Base-by-base conservation (phyloP, 1,140 invertebrate species). In the Colletes gigas region DNA sequence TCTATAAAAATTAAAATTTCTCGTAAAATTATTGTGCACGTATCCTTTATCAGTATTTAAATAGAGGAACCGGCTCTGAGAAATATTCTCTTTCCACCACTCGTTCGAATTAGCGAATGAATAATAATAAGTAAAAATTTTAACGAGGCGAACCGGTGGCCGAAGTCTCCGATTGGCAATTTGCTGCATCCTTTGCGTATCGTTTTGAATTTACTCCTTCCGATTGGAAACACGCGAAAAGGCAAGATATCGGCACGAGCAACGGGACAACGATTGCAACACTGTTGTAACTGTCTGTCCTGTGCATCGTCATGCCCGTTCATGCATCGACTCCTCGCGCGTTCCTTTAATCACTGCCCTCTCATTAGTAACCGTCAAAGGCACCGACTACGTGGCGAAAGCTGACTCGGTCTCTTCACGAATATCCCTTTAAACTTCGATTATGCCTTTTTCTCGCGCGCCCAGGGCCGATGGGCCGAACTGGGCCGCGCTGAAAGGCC, bases 331-430 rank as follows among this genome's bases (percentile, higher is more conserved):
- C 79, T 81, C 70, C 57, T 60, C 55, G 63, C 73, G 76, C 68
- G 85, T 66, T 81, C 86, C 59, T 55, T 89, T 88, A 89, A 89
- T 89, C 82, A 88, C 76, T 59, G 75, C 75, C 76, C 73, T 78
- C 82, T 89, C 88, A 89, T 88, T 89, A 89, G 88, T 83, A 87
- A 84, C 84, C 84, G 88, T 89, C 86, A 89, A 88, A 82, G 83
- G 88, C 69, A 82, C 87, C 88, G 87, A 89, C 85, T 50, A 79
- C 77, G 81, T 41, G 84, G 73, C 76, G 78, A 77, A 66, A 83
- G 85, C 68, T 63, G 81, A 78, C 63, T 76, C 77, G 63, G 68
- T 80, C 74, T 86, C 84, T 87, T 86, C 77, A 59, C 68, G 75
- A 81, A 44, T 47, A 47, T 86, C 84, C 81, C 81, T 86, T 86